A percentile compares a stretch with the other conserved stretches of the same genome.
Conservation (phyloP, 2,113 vertebrate genomes). For the Gavia stellata region DNA sequence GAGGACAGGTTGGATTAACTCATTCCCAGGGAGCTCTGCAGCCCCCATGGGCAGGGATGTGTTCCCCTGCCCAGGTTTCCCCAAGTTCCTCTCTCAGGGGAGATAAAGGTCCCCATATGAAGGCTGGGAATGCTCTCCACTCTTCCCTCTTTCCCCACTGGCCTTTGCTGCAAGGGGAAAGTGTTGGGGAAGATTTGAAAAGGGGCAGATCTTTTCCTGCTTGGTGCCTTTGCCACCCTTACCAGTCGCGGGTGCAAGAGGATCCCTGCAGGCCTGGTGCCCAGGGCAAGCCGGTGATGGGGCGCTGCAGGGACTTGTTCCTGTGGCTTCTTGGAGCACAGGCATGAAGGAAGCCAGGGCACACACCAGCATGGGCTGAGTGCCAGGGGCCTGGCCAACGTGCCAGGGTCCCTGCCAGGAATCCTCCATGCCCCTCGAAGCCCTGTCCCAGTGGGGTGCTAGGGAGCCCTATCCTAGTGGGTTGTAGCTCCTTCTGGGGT, state of each 20-base stretch:
- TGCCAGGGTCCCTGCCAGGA: too few species aligned
- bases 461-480: too few species aligned
- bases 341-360: background rate
- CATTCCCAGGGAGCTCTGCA: too few species aligned
- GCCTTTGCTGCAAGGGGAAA: background rate
- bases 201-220: background rate
- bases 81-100: fast-evolving
- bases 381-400: too few species aligned
- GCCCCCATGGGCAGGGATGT: too few species aligned
- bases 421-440: fast-evolving
- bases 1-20: too few species aligned
- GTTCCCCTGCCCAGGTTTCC: too few species aligned
- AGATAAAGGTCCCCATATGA: too few species aligned
- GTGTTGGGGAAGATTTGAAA: background rate
- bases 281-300: fast-evolving
- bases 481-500: background rate
- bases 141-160: background rate
- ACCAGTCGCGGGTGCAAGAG: fast-evolving
- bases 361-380: too few species aligned
- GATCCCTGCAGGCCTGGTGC: fast-evolving
- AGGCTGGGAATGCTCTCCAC: background rate
- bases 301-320: too few species aligned
- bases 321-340: fast-evolving
- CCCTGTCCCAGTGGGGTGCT: background rate
- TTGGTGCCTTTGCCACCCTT: too few species aligned